Evolutionary conservation across 2,888 invertebrate species (phyloP).

Genomic region (Leucania comma): DNA sequence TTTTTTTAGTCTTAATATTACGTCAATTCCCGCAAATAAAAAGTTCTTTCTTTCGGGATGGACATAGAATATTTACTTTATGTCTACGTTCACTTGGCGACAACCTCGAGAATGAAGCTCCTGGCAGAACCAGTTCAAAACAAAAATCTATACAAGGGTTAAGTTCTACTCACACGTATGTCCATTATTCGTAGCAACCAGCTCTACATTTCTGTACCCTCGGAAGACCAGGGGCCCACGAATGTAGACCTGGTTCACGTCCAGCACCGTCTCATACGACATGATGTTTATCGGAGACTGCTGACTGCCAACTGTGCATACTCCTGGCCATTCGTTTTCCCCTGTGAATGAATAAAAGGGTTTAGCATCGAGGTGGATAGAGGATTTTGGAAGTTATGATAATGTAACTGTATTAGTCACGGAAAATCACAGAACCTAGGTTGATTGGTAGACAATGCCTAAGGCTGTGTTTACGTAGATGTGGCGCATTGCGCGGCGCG

Average conservation of each 20-base stretch:
- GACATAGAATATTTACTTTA: too few relatives aligned
- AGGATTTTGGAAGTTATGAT: too few relatives aligned
- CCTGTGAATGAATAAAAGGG: slow-evolving; percentile 61
- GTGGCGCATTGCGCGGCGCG: too few relatives aligned
- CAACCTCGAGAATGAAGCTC: too few relatives aligned
- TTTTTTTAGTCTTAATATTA: too few relatives aligned
- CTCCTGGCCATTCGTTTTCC: slow-evolving; percentile 91
- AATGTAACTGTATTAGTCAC: too few relatives aligned
- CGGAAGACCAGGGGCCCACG: slow-evolving; percentile 79
- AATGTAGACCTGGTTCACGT: slow-evolving; percentile 82
- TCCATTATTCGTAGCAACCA: slow-evolving; percentile 80
- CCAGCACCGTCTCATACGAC: slow-evolving; percentile 88
- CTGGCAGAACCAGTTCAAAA: background rate
- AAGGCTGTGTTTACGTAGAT: too few relatives aligned
- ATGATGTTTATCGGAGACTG: slow-evolving; percentile 96
- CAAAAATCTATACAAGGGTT: too few relatives aligned
- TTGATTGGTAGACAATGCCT: too few relatives aligned
- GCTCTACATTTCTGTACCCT: slow-evolving; percentile 78
- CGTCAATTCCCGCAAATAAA: too few relatives aligned
- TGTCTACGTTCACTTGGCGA: background rate
- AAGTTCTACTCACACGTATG: slow-evolving; percentile 79
- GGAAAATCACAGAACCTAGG: too few relatives aligned
- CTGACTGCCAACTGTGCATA: slow-evolving; percentile 91
- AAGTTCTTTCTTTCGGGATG: too few relatives aligned
- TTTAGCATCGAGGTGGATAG: background rate